phyloP scores from a whole-genome alignment of 2,113 vertebrate species.

The Eublepharis macularius region DNA sequence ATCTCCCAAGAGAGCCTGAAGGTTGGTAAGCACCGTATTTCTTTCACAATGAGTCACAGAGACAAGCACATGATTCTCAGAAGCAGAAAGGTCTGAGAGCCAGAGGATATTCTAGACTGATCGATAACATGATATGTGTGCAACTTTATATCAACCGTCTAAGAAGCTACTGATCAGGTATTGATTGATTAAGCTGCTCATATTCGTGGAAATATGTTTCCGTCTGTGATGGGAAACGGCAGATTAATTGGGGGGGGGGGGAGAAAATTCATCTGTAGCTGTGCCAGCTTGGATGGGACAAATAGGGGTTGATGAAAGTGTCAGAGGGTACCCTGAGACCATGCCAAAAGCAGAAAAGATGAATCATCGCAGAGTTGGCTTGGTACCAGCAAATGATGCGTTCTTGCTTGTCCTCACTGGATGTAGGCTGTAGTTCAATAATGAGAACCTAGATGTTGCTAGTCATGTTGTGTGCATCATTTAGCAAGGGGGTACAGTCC shows the following conservation, averaged over 20 bases:
- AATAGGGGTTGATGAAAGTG: neutral
- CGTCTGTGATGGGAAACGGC: neutral
- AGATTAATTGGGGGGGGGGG: slow-evolving; percentile 7
- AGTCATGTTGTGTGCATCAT: neutral
- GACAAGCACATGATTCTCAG: neutral
- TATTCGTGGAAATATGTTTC: neutral
- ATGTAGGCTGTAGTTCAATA: neutral
- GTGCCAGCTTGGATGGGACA: neutral
- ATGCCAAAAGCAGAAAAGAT: slow-evolving; percentile 1
- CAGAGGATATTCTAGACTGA: neutral
- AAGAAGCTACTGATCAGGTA: neutral
- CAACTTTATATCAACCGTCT: neutral
- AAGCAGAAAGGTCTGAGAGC: neutral
- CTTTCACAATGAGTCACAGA: neutral
- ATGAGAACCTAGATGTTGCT: neutral
- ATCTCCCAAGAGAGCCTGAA: neutral
- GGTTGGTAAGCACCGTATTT: neutral
- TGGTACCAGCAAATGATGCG: neutral
- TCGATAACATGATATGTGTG: neutral
- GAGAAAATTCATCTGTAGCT: neutral
- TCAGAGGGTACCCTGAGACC: neutral
- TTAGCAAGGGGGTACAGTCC: neutral
- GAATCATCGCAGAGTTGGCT: neutral
- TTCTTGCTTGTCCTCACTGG: neutral
- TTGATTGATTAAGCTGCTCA: neutral